Conservation (phyloP, 2,888 invertebrate species). For the Tetanocera ferruginea region DNA sequence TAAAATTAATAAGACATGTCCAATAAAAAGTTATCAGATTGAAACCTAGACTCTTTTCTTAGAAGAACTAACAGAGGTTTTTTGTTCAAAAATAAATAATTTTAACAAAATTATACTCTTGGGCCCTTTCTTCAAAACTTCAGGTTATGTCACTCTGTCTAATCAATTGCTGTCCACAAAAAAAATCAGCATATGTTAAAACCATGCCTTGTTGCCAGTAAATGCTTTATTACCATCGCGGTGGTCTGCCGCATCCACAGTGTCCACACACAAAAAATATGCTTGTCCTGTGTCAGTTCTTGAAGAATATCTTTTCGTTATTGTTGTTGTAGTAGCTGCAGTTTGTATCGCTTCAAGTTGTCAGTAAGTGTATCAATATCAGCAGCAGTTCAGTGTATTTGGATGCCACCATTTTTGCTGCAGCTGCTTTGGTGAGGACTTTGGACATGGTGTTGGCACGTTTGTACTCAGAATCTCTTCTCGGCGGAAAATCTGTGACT, state of each 20-base stretch:
- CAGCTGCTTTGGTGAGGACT: neutral
- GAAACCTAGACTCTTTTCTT: too few species aligned
- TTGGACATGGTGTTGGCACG: too few species aligned
- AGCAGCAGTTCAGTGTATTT: neutral
- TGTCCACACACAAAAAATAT: neutral
- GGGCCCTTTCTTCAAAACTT: neutral
- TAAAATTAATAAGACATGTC: too few species aligned
- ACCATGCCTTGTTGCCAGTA: neutral
- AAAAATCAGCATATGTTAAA: neutral
- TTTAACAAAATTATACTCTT: neutral
- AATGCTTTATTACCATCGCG: neutral
- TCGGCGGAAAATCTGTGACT: too few species aligned
- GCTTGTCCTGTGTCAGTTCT: constrained; percentile 17
- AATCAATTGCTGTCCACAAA: neutral
- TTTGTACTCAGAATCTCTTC: too few species aligned
- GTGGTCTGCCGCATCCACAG: neutral
- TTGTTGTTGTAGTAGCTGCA: too few species aligned
- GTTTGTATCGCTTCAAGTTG: neutral
- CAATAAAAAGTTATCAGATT: too few species aligned
- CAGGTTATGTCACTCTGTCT: neutral
- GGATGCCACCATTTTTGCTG: neutral
- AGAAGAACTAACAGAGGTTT: too few species aligned
- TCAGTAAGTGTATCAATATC: constrained; percentile 14
- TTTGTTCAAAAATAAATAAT: too few species aligned
- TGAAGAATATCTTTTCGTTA: neutral